phyloP scores from a whole-genome alignment of 2,888 invertebrate genomes.

The Hydriomena furcata region DNA sequence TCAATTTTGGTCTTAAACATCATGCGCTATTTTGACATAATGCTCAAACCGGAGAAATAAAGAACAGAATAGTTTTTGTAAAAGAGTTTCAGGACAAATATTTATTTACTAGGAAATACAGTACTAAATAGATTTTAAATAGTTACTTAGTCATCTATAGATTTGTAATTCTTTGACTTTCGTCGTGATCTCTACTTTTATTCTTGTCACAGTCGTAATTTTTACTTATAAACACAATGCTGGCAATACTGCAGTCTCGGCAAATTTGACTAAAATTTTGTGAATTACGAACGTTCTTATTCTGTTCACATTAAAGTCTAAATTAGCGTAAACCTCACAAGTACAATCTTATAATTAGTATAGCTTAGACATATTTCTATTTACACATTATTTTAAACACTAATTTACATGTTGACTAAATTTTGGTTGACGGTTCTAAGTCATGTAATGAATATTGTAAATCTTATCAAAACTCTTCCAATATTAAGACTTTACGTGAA shows the following conservation, averaged over 20 bases:
- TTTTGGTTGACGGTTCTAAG: too few species aligned
- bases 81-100: slow-evolving; percentile 19
- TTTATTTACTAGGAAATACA: slow-evolving; percentile 15
- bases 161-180: slow-evolving; percentile 13
- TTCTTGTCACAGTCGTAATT: slow-evolving; percentile 20
- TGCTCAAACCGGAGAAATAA: not conserved
- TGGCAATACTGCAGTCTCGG: too few species aligned
- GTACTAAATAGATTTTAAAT: slow-evolving; percentile 13
- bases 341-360: not conserved
- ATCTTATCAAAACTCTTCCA: too few species aligned
- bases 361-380: too few species aligned
- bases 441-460: too few species aligned
- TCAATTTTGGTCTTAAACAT: not conserved
- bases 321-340: too few species aligned
- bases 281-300: too few species aligned
- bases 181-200: slow-evolving; percentile 23
- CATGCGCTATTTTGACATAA: not conserved
- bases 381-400: too few species aligned
- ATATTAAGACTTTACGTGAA: too few species aligned
- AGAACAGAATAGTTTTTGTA: not conserved
- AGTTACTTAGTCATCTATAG: slow-evolving; percentile 6
- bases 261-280: too few species aligned
- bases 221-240: not conserved
- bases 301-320: too few species aligned
- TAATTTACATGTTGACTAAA: too few species aligned